Conservation (phyloP, 2,888 invertebrate species). For the Drosophila macrospina region DNA sequence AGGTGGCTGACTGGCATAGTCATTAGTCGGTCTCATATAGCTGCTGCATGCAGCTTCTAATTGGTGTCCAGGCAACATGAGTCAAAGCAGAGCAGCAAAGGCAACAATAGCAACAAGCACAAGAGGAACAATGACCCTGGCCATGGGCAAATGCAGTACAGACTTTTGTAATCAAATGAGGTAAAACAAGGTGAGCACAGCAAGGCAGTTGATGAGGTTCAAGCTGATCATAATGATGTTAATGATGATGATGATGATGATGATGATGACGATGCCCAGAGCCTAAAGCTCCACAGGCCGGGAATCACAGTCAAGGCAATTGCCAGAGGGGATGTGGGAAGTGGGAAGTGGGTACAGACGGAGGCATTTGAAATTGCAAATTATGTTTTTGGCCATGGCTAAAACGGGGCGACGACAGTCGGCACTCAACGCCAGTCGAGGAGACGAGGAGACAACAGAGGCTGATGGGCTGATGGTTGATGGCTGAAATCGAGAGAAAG, state of each 20-base stretch:
- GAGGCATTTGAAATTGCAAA: conserved; percentile 68
- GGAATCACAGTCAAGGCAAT: conserved; percentile 11
- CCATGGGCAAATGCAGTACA: conserved; percentile 31
- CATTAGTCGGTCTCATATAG: conserved; percentile 35
- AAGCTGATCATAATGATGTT: conserved; percentile 6
- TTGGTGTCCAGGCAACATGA: conserved; percentile 22
- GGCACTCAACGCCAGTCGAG: conserved; percentile 29
- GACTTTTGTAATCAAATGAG: conserved; percentile 46
- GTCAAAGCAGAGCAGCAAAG: conserved; percentile 14
- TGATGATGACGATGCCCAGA: not conserved
- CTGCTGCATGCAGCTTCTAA: conserved; percentile 5
- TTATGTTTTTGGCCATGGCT: conserved; percentile 65
- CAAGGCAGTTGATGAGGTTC: conserved; percentile 4
- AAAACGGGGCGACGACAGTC: conserved; percentile 35
- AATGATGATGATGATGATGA: conserved; percentile 1
- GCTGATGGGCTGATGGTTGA: not conserved
- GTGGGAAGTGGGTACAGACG: not conserved
- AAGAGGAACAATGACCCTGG: conserved; percentile 22
- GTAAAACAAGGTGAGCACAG: conserved; percentile 22
- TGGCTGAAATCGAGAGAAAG: not conserved
- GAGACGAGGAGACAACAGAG: not conserved
- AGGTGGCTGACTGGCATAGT: conserved; percentile 19
- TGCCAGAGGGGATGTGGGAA: conserved; percentile 5
- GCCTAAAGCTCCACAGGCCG: conserved; percentile 11
- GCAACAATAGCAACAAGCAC: conserved; percentile 1